These are phyloP conservation scores for Bothrops alternatus DNA, from an alignment of 2,797 vertebrate species.

Conservation along the genomic window DNA sequence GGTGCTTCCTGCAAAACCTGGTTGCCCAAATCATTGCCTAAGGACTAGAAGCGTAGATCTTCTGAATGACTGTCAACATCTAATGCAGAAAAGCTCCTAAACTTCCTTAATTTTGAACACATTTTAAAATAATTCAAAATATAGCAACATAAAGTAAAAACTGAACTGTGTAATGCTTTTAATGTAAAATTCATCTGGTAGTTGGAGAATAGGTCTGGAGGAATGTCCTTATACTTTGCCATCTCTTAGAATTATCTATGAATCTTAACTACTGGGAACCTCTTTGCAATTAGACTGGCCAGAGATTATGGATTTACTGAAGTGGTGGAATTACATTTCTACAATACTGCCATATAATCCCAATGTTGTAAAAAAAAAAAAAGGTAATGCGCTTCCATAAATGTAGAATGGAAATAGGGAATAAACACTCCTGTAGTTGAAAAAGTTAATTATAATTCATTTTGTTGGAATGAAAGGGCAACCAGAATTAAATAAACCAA, in stretches of 20 bases:
- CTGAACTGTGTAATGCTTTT: neutral
- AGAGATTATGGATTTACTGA: neutral
- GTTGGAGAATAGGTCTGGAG: neutral
- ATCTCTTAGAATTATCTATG: too few relatives aligned
- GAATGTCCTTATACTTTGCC: neutral
- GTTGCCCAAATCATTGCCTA: neutral
- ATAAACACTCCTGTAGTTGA: neutral
- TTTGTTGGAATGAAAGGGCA: neutral
- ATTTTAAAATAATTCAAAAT: neutral
- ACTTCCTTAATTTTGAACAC: neutral
- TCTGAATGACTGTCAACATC: neutral
- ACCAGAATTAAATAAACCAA: neutral
- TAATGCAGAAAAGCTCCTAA: neutral
- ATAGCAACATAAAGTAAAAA: neutral
- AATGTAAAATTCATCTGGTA: neutral
- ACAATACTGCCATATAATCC: neutral
- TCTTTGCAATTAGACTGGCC: neutral
- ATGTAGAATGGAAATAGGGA: neutral
- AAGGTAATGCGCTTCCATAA: neutral
- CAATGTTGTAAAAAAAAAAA: neutral
- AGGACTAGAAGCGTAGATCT: neutral
- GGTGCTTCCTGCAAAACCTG: neutral
- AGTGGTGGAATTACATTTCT: neutral
- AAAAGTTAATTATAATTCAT: neutral
- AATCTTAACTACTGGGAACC: neutral